A percentile compares a stretch with the other conserved stretches of the same genome.
Conservation (phyloP, 2,888 invertebrate species). For the Lycophotia porphyrea region DNA sequence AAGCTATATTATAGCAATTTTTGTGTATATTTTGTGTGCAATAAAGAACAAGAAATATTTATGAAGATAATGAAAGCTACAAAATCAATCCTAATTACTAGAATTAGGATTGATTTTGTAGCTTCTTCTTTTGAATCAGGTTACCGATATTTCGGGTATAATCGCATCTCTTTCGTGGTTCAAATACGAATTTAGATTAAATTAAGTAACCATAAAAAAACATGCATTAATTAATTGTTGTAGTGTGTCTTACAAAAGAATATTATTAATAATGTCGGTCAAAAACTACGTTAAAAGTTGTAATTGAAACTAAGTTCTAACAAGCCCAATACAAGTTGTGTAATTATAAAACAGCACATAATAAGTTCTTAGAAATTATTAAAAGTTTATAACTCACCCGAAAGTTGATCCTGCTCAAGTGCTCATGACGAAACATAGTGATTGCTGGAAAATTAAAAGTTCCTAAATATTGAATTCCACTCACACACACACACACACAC, state of each 20-base stretch:
- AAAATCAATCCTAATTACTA: neutral
- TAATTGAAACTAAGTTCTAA: conserved; percentile 22
- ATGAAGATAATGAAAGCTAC: neutral
- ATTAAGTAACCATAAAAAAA: neutral
- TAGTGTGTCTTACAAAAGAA: neutral
- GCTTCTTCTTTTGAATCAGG: too few species aligned
- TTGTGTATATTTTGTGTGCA: too few species aligned
- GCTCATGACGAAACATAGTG: conserved; percentile 39
- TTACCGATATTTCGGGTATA: neutral
- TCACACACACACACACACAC: neutral
- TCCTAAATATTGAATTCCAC: neutral
- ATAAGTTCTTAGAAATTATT: neutral
- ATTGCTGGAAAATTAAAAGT: conserved; percentile 47
- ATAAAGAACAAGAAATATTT: too few species aligned
- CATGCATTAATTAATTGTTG: neutral
- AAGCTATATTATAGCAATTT: too few species aligned
- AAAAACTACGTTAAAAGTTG: neutral
- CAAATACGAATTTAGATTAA: neutral
- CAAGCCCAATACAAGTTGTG: neutral
- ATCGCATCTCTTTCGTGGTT: neutral
- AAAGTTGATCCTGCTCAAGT: conserved; percentile 19
- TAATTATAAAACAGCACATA: neutral
- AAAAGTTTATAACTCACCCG: conserved; percentile 20
- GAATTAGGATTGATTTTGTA: too few species aligned
- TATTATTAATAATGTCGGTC: neutral